A percentile compares a stretch with the other conserved stretches of the same genome.
Evolutionary conservation across 2,113 vertebrate genomes (phyloP).

Genomic region (Eulemur rufifrons): DNA sequence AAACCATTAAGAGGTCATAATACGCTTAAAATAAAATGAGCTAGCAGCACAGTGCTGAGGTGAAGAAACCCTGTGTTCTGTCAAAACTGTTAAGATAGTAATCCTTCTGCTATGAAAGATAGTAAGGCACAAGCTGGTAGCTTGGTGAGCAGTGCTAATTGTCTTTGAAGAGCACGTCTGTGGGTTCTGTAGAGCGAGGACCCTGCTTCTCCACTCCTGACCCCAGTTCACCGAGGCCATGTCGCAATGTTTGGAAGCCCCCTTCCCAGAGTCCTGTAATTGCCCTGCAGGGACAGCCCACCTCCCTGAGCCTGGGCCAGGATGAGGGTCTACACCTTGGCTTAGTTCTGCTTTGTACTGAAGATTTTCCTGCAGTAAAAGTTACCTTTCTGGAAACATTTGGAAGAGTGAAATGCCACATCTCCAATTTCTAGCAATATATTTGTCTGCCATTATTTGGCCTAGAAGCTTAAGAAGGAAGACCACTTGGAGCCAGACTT

Average conservation of each 20-base stretch:
- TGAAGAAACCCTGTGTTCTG: neutral
- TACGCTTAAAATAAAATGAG: neutral
- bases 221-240: neutral
- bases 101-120: neutral
- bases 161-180: neutral
- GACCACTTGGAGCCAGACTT: constrained; percentile 46
- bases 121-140: neutral
- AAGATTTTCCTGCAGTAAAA: constrained; percentile 34
- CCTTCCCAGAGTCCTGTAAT: neutral
- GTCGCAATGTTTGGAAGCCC: neutral
- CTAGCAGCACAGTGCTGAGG: neutral
- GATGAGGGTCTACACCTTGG: neutral
- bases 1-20: constrained; percentile 31
- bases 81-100: neutral
- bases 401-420: constrained; percentile 17
- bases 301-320: neutral
- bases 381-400: constrained; percentile 37
- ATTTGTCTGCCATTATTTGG: constrained; percentile 58
- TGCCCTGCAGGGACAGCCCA: neutral
- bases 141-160: neutral
- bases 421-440: constrained; percentile 43
- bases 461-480: constrained; percentile 40
- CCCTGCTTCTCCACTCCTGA: neutral
- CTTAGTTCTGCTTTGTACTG: neutral
- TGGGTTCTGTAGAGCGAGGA: neutral